These are phyloP conservation scores for Phodopus roborovskii DNA, from an alignment of 2,113 vertebrate species.

Conservation along the genomic window DNA sequence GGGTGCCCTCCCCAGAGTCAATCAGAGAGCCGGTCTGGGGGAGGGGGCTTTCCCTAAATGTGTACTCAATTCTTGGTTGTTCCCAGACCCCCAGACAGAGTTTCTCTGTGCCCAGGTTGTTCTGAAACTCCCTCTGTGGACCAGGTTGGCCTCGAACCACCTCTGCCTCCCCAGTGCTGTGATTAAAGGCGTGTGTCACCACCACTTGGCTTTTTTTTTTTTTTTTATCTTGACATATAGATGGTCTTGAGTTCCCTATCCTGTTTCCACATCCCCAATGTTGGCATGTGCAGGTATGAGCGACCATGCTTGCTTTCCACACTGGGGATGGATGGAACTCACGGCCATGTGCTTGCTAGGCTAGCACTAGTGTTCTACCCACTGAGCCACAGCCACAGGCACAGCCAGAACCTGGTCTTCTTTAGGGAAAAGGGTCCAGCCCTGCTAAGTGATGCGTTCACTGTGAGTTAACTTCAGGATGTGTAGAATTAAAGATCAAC, in stretches of 20 bases:
- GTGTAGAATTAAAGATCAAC: background rate
- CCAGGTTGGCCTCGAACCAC: background rate
- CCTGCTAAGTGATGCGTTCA: background rate
- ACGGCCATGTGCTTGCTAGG: background rate
- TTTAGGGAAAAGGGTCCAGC: background rate
- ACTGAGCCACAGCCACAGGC: background rate
- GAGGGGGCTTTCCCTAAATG: background rate
- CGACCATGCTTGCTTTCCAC: background rate
- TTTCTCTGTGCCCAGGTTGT: background rate
- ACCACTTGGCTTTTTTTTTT: background rate
- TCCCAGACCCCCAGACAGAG: background rate
- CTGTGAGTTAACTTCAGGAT: background rate
- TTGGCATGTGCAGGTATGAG: background rate
- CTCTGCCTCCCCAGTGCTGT: no score
- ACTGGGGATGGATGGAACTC: background rate
- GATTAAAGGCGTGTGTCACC: background rate
- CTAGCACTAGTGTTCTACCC: background rate
- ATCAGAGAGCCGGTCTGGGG: background rate
- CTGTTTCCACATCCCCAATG: background rate
- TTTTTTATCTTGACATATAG: background rate
- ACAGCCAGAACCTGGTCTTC: background rate
- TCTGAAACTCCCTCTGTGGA: background rate
- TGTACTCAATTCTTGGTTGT: background rate
- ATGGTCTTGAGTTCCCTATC: background rate
- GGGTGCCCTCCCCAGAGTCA: background rate